A percentile compares a stretch with the other conserved stretches of the same genome.
Conservation (phyloP, 2,888 invertebrate genomes). For the Eueremaeus valkanovi region DNA sequence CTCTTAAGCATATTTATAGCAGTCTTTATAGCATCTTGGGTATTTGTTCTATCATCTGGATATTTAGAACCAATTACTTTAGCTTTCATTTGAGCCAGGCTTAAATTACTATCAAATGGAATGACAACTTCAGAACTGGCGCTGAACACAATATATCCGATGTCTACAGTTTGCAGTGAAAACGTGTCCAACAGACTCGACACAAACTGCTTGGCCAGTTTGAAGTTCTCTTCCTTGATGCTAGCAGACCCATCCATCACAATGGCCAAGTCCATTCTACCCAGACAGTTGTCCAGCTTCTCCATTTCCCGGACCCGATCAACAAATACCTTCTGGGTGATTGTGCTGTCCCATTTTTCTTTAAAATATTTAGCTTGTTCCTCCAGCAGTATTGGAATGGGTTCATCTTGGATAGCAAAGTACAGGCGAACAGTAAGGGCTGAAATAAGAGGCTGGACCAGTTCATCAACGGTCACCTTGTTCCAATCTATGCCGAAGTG, state of each 20-base stretch:
- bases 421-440: too few species aligned
- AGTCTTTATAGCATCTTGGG: neutral
- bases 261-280: neutral
- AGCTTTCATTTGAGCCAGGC: neutral
- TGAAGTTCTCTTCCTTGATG: neutral
- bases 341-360: too few species aligned
- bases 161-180: neutral
- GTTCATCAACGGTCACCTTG: too few species aligned
- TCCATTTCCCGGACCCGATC: too few species aligned
- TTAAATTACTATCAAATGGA: neutral
- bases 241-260: neutral
- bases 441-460: too few species aligned
- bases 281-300: neutral
- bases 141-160: neutral
- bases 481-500: too few species aligned
- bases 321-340: too few species aligned
- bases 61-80: neutral
- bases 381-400: too few species aligned
- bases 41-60: neutral
- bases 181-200: neutral
- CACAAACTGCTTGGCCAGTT: neutral
- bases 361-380: too few species aligned
- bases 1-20: neutral
- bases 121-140: neutral
- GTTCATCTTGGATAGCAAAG: too few species aligned